These are phyloP conservation scores for Helicoverpa armigera DNA, from an alignment of 1,140 invertebrate species.

Conservation along the genomic window DNA sequence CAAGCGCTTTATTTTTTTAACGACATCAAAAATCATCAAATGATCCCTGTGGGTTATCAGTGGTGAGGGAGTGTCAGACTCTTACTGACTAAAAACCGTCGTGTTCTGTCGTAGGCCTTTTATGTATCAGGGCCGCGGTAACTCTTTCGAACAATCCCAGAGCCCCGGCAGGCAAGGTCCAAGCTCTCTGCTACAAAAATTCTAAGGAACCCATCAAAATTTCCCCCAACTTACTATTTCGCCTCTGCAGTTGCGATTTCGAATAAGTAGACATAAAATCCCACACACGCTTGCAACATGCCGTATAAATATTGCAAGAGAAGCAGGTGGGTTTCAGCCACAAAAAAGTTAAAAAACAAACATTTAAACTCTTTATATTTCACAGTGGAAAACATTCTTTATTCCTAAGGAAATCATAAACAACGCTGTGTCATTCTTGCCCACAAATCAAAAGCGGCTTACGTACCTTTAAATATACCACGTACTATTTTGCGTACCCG, in stretches of 20 bases:
- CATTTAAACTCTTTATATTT: conserved; percentile 47
- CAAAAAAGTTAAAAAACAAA: conserved; percentile 1
- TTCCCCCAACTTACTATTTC: not conserved
- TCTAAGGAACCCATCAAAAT: not conserved
- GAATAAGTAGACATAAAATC: not conserved
- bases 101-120: too few relatives aligned
- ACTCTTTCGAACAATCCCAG: too few relatives aligned
- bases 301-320: not conserved
- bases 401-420: conserved; percentile 67
- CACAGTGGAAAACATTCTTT: conserved; percentile 60
- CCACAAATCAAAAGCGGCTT: conserved; percentile 71
- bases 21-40: too few relatives aligned
- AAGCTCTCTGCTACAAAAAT: not conserved
- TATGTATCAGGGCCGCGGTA: too few relatives aligned
- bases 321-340: conserved; percentile 7
- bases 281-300: not conserved
- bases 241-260: not conserved
- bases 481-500: not conserved
- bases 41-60: too few relatives aligned
- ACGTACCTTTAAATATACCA: conserved; percentile 58
- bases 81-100: too few relatives aligned
- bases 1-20: too few relatives aligned
- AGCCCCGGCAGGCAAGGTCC: too few relatives aligned
- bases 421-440: conserved; percentile 62
- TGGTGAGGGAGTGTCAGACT: too few relatives aligned